Evolutionary conservation across 2,797 vertebrate species (phyloP).

Genomic region (Xenopus petersii): DNA sequence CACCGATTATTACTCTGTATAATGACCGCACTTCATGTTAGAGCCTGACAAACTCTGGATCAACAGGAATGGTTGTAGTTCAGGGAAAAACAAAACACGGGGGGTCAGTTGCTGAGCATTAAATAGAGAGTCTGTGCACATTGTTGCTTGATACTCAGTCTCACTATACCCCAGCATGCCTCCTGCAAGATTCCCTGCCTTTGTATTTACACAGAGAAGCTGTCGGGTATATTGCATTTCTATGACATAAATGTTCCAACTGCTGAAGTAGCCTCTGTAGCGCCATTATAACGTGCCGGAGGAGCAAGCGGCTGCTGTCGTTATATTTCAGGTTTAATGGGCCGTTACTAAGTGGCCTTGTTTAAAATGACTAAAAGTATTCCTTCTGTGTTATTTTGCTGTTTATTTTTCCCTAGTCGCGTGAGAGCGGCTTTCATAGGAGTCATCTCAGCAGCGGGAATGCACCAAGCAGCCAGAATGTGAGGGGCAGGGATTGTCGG

Average conservation of each 20-base stretch:
- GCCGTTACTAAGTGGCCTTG: slow-evolving; percentile 1
- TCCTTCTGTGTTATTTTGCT: neutral
- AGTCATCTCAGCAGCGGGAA: neutral
- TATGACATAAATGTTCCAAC: neutral
- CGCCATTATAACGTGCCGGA: neutral
- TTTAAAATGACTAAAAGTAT: neutral
- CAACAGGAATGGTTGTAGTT: no score
- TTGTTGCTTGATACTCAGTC: no score
- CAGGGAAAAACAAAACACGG: no score
- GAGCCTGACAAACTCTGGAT: no score
- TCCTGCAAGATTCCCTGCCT: neutral
- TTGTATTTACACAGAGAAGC: neutral
- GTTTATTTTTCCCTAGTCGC: neutral
- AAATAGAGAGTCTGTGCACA: no score
- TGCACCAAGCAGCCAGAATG: neutral
- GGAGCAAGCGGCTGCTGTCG: neutral
- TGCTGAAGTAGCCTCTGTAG: neutral
- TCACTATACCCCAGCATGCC: no score
- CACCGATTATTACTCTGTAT: no score
- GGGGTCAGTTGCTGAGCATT: no score
- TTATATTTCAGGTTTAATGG: neutral
- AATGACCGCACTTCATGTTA: no score
- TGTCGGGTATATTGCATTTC: neutral
- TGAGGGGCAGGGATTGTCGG: neutral
- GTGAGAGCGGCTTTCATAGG: neutral